Conservation (phyloP, 35 echinoderm and acorn worm genomes). For the Patiria miniata region DNA sequence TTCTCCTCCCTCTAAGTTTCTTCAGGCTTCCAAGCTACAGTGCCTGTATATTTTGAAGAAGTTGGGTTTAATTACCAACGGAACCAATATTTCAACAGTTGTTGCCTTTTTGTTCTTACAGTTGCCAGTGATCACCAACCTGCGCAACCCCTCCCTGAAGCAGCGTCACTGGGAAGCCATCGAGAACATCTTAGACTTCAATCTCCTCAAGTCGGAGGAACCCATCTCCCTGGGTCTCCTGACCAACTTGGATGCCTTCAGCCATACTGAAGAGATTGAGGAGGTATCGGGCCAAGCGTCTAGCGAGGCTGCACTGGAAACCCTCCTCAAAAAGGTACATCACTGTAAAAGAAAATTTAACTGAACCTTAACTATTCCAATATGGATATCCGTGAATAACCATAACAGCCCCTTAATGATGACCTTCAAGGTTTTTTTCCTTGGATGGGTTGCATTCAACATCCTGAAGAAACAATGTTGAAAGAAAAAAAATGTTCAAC, state of each 20-base stretch:
- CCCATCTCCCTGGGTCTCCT: constrained; percentile 77
- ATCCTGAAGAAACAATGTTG: too few relatives aligned
- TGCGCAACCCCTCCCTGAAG: constrained; percentile 89
- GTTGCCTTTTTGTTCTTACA: constrained; percentile 19
- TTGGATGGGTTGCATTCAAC: too few relatives aligned
- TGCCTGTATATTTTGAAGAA: too few relatives aligned
- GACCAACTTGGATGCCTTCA: constrained; percentile 86
- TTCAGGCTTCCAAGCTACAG: too few relatives aligned
- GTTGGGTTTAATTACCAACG: too few relatives aligned
- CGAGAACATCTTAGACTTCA: constrained; percentile 82
- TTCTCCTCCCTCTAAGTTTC: too few relatives aligned
- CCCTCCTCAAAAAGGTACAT: constrained; percentile 95
- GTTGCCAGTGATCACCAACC: constrained; percentile 96
- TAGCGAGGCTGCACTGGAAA: constrained; percentile 92
- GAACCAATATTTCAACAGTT: too few relatives aligned
- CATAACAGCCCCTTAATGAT: too few relatives aligned
- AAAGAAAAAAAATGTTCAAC: too few relatives aligned
- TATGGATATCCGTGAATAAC: too few relatives aligned
- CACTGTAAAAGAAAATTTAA: background rate
- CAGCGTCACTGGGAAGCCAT: constrained; percentile 95
- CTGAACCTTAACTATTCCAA: background rate
- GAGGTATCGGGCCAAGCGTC: constrained; percentile 92
- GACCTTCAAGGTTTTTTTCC: too few relatives aligned
- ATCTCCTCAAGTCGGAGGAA: constrained; percentile 81
- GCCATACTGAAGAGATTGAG: constrained; percentile 86